A percentile compares a stretch with the other conserved stretches of the same genome.
These are phyloP conservation scores for Apis dorsata DNA, from an alignment of 1,140 invertebrate species.

Conservation along the genomic window DNA sequence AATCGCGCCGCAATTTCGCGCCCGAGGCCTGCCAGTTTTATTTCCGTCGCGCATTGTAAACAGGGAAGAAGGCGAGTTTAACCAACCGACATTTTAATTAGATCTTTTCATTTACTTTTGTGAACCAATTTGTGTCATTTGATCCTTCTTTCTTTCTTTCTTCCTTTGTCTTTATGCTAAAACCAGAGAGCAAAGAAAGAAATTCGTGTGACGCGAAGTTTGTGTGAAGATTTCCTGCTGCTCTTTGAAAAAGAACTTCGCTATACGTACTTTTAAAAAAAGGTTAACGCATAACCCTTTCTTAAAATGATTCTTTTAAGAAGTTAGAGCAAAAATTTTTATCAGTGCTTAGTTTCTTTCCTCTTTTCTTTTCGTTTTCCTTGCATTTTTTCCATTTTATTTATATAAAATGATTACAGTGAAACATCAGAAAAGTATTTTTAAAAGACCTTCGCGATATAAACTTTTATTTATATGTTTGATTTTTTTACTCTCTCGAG, in stretches of 20 bases:
- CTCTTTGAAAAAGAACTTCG: background rate
- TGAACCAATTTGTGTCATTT: conserved; percentile 35
- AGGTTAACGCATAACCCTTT: background rate
- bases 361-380: too few species aligned
- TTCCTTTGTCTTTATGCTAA: conserved; percentile 4
- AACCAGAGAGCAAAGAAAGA: conserved; percentile 19
- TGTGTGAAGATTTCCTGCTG: conserved; percentile 22
- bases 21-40: conserved; percentile 48
- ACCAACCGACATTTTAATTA: conserved; percentile 58
- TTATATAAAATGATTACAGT: too few species aligned
- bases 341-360: background rate
- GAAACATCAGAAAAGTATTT: background rate
- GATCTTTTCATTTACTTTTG: conserved; percentile 52
- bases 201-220: background rate
- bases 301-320: background rate
- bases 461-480: background rate
- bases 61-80: conserved; percentile 48
- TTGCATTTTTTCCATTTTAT: background rate
- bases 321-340: background rate
- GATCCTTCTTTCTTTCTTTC: background rate
- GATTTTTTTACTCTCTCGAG: background rate
- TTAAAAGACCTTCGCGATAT: background rate
- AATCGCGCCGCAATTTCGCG: conserved; percentile 7
- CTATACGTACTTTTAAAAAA: background rate
- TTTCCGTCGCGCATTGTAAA: conserved; percentile 53